These are phyloP conservation scores for Distichodus sexfasciatus DNA, from an alignment of 2,797 vertebrate species.

Conservation along the genomic window DNA sequence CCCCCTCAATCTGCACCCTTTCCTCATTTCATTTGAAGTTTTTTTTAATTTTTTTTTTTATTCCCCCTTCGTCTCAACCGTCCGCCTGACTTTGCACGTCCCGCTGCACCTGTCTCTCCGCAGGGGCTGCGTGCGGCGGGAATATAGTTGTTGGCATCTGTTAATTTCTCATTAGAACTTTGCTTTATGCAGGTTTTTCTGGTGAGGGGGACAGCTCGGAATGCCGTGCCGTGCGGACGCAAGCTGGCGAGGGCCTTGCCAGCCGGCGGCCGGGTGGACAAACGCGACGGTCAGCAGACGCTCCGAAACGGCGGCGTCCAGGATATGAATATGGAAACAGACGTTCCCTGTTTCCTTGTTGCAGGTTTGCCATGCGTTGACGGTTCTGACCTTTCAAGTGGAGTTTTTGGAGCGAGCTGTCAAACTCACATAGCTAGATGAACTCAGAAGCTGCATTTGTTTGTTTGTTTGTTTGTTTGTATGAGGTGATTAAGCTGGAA, in stretches of 20 bases:
- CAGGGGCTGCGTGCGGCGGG: constrained; percentile 50
- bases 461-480: constrained; percentile 31
- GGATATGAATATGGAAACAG: constrained; percentile 60
- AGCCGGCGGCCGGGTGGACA: constrained; percentile 48
- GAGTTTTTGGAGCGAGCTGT: constrained; percentile 43
- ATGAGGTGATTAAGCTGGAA: constrained; percentile 38
- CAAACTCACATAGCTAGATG: constrained; percentile 39
- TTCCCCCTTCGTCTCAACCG: constrained; percentile 27
- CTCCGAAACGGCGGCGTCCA: constrained; percentile 39
- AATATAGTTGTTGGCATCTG: constrained; percentile 77
- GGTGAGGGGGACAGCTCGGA: constrained; percentile 46
- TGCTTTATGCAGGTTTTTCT: constrained; percentile 56
- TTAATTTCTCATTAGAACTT: constrained; percentile 78
- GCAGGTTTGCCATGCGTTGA: constrained; percentile 45
- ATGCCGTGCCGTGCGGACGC: constrained; percentile 46
- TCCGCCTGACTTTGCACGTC: constrained; percentile 60
- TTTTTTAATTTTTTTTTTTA: constrained; percentile 19
- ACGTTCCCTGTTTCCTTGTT: constrained; percentile 37
- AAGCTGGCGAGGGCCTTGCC: constrained; percentile 51
- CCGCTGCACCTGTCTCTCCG: constrained; percentile 74
- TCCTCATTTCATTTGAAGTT: constrained; percentile 22
- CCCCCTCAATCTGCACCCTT: constrained; percentile 22
- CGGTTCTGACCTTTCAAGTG: constrained; percentile 56
- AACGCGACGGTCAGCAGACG: constrained; percentile 52
- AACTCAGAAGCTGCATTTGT: constrained; percentile 34